These are phyloP conservation scores for Phengaris arion DNA, from an alignment of 2,888 invertebrate species.

Conservation along the genomic window DNA sequence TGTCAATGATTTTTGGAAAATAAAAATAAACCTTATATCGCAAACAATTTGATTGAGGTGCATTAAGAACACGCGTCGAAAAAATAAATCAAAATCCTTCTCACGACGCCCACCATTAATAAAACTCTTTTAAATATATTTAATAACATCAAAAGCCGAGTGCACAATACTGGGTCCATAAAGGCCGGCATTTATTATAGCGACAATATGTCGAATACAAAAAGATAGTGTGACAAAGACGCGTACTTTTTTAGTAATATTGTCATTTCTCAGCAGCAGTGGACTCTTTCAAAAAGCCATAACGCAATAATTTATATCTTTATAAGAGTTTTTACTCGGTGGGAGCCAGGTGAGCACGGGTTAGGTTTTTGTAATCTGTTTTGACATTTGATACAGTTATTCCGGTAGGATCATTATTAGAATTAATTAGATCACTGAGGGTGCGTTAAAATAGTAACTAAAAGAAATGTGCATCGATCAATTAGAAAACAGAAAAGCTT, in stretches of 20 bases:
- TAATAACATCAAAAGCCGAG: conserved; percentile 77
- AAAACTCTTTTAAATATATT: conserved; percentile 80
- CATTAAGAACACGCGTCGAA: conserved; percentile 76
- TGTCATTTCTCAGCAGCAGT: conserved; percentile 80
- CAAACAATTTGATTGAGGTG: conserved; percentile 36
- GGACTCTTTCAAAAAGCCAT: conserved; percentile 80
- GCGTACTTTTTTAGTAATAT: conserved; percentile 79
- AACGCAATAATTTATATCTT: conserved; percentile 79
- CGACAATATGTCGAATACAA: conserved; percentile 79
- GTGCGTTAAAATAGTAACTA: neutral
- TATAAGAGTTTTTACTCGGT: conserved; percentile 76
- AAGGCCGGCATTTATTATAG: conserved; percentile 79
- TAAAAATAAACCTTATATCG: neutral
- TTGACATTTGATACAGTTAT: conserved; percentile 36
- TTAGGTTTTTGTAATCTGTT: conserved; percentile 50
- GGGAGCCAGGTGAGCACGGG: conserved; percentile 77
- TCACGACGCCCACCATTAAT: conserved; percentile 77
- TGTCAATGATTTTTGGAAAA: neutral
- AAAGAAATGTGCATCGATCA: neutral
- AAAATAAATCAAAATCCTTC: conserved; percentile 77
- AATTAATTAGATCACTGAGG: neutral
- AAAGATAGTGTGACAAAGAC: conserved; percentile 79
- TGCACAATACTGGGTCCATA: conserved; percentile 74
- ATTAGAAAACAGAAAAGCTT: neutral
- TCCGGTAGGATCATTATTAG: conserved; percentile 11